Base-by-base conservation (phyloP, 2,888 invertebrate genomes). In the Ganaspis brasiliensis region DNA sequence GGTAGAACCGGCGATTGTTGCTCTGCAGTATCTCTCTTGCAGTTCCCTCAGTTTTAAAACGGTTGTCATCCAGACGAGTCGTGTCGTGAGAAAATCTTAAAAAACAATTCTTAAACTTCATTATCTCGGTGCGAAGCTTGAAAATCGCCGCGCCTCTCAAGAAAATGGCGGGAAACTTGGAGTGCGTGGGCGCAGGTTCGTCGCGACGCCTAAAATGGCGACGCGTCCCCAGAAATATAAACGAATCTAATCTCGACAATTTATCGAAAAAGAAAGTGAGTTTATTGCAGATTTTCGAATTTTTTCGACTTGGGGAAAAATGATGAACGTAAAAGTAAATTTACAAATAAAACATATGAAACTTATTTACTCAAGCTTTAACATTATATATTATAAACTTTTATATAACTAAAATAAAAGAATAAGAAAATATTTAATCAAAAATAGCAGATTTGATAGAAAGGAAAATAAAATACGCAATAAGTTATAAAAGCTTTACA, bases 191-290 rank as follows among this genome's bases (percentile, higher is more conserved):
- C 87, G 86, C 86, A 89, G 87, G 87, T 89, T 90, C 89, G 87
- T 89, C 89, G 88, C 89, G 87, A 88, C 84, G 82, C 83, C 84
- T 87, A 90, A 89, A 89, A 89, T 90, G 90, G 89, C 90, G 88
- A 85, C 86, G 31, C n/a, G n/a, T n/a, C n/a, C n/a, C n/a, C n/a
- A n/a, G n/a, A n/a, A n/a, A n/a, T n/a, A n/a, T n/a, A n/a, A n/a
- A n/a, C n/a, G n/a, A n/a, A n/a, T n/a, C n/a, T n/a, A n/a, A n/a
- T n/a, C n/a, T n/a, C n/a, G n/a, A n/a, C n/a, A n/a, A n/a, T n/a
- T n/a, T n/a, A n/a, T n/a, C n/a, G n/a, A n/a, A n/a, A n/a, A n/a
- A n/a, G n/a, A 67, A 24, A 74, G 37, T 31, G 31, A 31, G 31
- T 31, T 31, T 31, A 31, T n/a, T n/a, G n/a, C n/a, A n/a, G n/a